Percentiles rank a stretch among this genome's conserved stretches.
Evolutionary conservation across 2,888 invertebrate genomes (phyloP).

Genomic region (Parnassius orleans): DNA sequence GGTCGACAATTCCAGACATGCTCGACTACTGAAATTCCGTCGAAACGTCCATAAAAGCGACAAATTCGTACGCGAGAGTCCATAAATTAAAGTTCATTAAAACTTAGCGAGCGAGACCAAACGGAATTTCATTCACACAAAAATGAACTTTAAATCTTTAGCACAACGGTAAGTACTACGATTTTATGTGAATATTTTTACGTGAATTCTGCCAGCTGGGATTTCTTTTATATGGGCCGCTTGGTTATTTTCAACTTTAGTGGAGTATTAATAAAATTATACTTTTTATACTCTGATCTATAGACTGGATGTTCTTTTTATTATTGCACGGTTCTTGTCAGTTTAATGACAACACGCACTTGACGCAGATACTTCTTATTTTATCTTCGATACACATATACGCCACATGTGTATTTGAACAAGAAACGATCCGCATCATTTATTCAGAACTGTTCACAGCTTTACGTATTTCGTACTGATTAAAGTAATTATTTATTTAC

Average conservation of each 20-base stretch:
- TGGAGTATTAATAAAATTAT: slow-evolving; percentile 48
- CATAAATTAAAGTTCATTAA: slow-evolving; percentile 73
- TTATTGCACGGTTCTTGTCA: slow-evolving; percentile 34
- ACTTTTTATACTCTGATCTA: slow-evolving; percentile 34
- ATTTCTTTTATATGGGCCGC: slow-evolving; percentile 49
- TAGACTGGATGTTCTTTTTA: slow-evolving; percentile 31
- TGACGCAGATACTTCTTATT: slow-evolving; percentile 27
- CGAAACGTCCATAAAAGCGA: slow-evolving; percentile 62
- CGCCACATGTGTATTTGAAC: slow-evolving; percentile 34
- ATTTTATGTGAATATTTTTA: slow-evolving; percentile 47
- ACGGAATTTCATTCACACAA: slow-evolving; percentile 49
- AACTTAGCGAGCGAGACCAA: slow-evolving; percentile 49
- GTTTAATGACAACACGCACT: slow-evolving; percentile 34
- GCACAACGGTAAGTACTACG: slow-evolving; percentile 35
- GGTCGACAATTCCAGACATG: slow-evolving; percentile 51
- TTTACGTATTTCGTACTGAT: neutral
- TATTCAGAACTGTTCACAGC: slow-evolving; percentile 20
- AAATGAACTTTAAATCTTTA: slow-evolving; percentile 52
- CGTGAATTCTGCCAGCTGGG: slow-evolving; percentile 48
- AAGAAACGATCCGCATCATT: slow-evolving; percentile 22
- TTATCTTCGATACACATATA: slow-evolving; percentile 29
- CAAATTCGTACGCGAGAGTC: slow-evolving; percentile 60
- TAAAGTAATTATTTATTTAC: slow-evolving; percentile 17
- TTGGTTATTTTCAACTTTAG: slow-evolving; percentile 53
- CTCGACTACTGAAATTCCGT: slow-evolving; percentile 51